phyloP scores from a whole-genome alignment of 1,140 invertebrate species.

The Belonocnema kinseyi region DNA sequence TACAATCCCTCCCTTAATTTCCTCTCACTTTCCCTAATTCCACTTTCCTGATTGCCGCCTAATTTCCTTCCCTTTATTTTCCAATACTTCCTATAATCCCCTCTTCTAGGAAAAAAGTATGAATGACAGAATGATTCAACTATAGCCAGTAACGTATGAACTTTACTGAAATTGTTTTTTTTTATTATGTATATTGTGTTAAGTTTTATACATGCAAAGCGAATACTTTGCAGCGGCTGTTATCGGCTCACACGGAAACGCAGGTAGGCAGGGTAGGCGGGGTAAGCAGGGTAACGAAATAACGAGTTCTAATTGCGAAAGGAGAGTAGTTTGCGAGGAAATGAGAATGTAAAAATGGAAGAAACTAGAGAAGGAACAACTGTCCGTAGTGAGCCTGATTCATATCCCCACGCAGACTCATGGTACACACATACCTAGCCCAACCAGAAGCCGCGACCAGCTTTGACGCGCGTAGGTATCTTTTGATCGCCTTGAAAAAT shows the following conservation, averaged over 20 bases:
- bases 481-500: slow-evolving; percentile 51
- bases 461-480: slow-evolving; percentile 34
- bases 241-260: slow-evolving; percentile 61
- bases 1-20: too few relatives aligned
- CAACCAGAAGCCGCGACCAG: slow-evolving; percentile 16
- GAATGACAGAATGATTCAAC: too few relatives aligned
- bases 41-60: too few relatives aligned
- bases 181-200: too few relatives aligned
- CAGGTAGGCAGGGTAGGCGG: slow-evolving; percentile 63
- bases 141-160: background rate
- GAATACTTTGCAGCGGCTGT: background rate
- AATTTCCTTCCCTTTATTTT: too few relatives aligned
- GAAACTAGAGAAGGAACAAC: slow-evolving; percentile 57
- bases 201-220: slow-evolving; percentile 8
- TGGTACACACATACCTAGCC: slow-evolving; percentile 7
- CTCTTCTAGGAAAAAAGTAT: too few relatives aligned
- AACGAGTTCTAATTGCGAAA: slow-evolving; percentile 73
- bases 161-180: background rate
- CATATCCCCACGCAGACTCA: slow-evolving; percentile 22
- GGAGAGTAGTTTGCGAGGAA: slow-evolving; percentile 50
- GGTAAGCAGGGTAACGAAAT: slow-evolving; percentile 71
- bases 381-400: slow-evolving; percentile 36
- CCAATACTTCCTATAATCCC: too few relatives aligned
- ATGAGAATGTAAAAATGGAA: slow-evolving; percentile 45
- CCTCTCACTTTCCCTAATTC: too few relatives aligned